phyloP scores from a whole-genome alignment of 1,140 invertebrate genomes.

The Cotesia vestalis region DNA sequence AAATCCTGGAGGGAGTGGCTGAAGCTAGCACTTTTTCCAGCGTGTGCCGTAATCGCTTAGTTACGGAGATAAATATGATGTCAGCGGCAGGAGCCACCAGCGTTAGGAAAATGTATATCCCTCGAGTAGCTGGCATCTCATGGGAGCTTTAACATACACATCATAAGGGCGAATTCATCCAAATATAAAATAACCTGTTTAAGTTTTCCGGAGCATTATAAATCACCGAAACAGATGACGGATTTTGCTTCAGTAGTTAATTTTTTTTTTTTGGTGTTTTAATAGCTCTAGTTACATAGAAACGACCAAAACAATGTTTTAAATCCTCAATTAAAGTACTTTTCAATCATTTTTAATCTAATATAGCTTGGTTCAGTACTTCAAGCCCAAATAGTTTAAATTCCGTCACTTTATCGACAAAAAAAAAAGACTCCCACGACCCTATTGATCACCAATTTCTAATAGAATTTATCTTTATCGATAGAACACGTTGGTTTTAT shows the following conservation, averaged over 20 bases:
- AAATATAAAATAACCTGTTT: conserved; percentile 31
- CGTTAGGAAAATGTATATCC: conserved; percentile 51
- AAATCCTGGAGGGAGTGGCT: conserved; percentile 23
- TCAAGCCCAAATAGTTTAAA: no score
- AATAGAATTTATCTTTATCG: conserved; percentile 6
- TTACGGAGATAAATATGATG: conserved; percentile 60
- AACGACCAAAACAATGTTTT: no score
- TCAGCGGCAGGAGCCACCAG: conserved; percentile 52
- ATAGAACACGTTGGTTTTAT: conserved; percentile 54
- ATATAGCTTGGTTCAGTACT: no score
- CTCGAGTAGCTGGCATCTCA: conserved; percentile 20
- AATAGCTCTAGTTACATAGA: no score
- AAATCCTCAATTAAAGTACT: no score
- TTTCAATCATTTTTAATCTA: no score
- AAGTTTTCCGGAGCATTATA: no score
- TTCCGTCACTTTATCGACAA: no score
- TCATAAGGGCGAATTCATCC: conserved; percentile 25
- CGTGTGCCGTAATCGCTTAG: conserved; percentile 51
- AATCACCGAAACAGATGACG: no score
- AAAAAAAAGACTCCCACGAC: not conserved
- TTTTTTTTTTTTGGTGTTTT: not conserved
- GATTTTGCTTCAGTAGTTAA: not conserved
- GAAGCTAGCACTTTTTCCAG: conserved; percentile 33
- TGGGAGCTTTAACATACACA: conserved; percentile 28
- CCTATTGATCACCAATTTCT: conserved; percentile 11